Evolutionary conservation across 2,888 invertebrate species (phyloP).

Genomic region (Urechis unicinctus): DNA sequence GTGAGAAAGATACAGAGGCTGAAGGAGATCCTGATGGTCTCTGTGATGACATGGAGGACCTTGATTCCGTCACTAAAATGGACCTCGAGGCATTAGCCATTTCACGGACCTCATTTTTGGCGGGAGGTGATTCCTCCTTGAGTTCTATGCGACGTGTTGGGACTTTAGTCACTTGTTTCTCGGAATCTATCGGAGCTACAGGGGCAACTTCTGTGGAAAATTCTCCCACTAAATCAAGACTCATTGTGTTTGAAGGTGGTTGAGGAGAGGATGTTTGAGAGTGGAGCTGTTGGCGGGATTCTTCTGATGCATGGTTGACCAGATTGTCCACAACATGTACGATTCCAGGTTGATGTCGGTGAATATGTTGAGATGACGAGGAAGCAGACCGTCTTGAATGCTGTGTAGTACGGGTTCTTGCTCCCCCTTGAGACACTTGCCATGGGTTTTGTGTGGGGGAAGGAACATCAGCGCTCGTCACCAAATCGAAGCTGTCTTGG

Average conservation of each 20-base stretch:
- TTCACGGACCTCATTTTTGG: no score
- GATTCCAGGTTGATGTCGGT: neutral
- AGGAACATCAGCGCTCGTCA: no score
- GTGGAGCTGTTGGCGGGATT: neutral
- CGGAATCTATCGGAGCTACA: neutral
- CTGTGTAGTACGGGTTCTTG: neutral
- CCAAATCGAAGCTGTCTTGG: neutral
- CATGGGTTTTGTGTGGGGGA: neutral
- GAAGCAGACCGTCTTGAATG: no score
- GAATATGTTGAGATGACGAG: no score
- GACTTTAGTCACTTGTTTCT: neutral
- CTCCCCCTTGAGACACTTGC: no score
- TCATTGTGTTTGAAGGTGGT: no score
- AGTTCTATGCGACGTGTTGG: neutral
- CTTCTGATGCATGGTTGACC: neutral
- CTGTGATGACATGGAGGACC: no score
- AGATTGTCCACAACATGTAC: neutral
- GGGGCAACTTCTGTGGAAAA: neutral
- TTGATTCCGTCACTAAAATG: no score
- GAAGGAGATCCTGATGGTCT: no score
- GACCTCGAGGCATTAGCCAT: no score
- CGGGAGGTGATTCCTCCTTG: neutral
- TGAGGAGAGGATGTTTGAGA: neutral
- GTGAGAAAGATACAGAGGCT: no score
- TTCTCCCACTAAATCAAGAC: neutral